These are phyloP conservation scores for Trigoniulus corallinus DNA, from an alignment of 1,140 invertebrate genomes.

Conservation along the genomic window DNA sequence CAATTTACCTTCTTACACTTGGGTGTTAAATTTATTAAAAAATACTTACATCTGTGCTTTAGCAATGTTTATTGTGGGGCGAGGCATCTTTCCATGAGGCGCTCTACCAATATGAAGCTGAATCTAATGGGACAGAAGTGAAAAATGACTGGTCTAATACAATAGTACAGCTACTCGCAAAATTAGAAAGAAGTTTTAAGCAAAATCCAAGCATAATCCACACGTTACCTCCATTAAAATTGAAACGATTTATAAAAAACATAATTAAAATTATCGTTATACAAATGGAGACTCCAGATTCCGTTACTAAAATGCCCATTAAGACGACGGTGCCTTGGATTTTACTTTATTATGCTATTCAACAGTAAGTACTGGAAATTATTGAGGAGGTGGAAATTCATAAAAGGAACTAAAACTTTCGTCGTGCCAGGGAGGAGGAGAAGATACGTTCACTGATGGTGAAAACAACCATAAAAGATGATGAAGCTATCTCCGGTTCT, in stretches of 20 bases:
- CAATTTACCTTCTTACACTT: not conserved
- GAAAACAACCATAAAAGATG: constrained; percentile 26
- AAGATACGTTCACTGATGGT: constrained; percentile 10
- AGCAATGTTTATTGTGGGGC: constrained; percentile 56
- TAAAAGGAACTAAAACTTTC: not conserved
- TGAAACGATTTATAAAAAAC: constrained; percentile 48
- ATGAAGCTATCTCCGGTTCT: not conserved
- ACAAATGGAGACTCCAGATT: constrained; percentile 42
- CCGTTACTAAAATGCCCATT: constrained; percentile 44
- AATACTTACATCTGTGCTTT: constrained; percentile 4
- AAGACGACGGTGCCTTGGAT: constrained; percentile 62
- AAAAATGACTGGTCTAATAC: constrained; percentile 27
- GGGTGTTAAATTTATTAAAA: too few relatives aligned
- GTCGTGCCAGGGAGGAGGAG: constrained; percentile 16
- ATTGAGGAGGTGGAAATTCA: too few relatives aligned
- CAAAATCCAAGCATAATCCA: constrained; percentile 29
- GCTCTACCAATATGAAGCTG: constrained; percentile 21
- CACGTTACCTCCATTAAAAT: constrained; percentile 14
- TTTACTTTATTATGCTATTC: constrained; percentile 56
- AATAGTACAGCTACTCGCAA: constrained; percentile 45
- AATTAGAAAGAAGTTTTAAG: constrained; percentile 34
- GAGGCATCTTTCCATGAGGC: constrained; percentile 42
- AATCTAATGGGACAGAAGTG: constrained; percentile 10
- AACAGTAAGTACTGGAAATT: constrained; percentile 14
- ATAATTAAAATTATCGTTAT: constrained; percentile 54